Evolutionary conservation across 1,140 invertebrate genomes (phyloP).

Genomic region (Gonioctena quinquepunctata): DNA sequence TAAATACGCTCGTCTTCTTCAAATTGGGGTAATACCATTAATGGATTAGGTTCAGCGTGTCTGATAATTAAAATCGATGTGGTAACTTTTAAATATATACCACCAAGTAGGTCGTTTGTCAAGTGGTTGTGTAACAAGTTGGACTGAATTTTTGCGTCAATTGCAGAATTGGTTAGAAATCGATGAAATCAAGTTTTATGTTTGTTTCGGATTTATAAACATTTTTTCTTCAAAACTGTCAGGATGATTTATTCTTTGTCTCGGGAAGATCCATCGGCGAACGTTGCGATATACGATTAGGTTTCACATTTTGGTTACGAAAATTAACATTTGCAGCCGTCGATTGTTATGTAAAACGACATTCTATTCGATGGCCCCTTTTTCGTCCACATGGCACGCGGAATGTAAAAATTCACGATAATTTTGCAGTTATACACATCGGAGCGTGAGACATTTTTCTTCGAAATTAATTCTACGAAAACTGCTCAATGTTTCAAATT

Average conservation of each 20-base stretch:
- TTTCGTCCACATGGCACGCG: no score
- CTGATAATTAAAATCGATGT: not conserved
- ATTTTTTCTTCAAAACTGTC: not conserved
- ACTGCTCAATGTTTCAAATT: no score
- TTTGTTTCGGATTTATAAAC: no score
- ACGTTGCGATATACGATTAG: not conserved
- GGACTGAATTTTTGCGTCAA: constrained; percentile 13
- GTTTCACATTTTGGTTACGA: constrained; percentile 9
- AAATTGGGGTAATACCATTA: not conserved
- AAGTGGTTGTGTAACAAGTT: constrained; percentile 11
- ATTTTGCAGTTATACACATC: no score
- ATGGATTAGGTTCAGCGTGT: not conserved
- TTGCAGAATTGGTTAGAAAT: no score
- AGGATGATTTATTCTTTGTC: not conserved
- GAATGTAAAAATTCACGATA: no score
- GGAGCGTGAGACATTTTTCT: no score
- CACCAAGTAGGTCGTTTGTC: constrained; percentile 14
- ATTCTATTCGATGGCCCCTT: no score
- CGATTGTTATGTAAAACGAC: no score
- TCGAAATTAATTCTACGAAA: no score
- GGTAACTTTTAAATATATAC: not conserved
- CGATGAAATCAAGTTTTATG: no score
- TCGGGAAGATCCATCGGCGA: not conserved
- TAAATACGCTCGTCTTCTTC: not conserved
- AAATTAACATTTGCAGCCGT: no score